phyloP scores from a whole-genome alignment of 2,797 vertebrate genomes.

The Bradypodion pumilum region DNA sequence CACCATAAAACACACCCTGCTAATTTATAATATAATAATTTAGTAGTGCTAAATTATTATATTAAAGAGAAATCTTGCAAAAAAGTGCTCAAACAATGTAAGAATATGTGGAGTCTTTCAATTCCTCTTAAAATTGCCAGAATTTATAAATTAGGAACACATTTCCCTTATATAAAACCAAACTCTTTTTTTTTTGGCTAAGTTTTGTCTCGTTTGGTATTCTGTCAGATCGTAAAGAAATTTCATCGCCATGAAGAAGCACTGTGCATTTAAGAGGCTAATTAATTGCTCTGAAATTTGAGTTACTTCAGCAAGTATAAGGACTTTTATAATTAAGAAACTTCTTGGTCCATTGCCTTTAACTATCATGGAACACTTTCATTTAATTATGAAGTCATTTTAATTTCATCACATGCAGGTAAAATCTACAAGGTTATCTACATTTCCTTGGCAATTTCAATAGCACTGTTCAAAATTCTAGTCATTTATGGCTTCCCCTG shows the following conservation, averaged over 20 bases:
- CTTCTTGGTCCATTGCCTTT: slow-evolving; percentile 36
- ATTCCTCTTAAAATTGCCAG: not conserved
- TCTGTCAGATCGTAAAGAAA: slow-evolving; percentile 12
- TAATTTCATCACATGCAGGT: not conserved
- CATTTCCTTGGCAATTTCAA: not conserved
- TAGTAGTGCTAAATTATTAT: not conserved
- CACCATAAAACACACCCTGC: not conserved
- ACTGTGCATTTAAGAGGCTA: slow-evolving; percentile 18
- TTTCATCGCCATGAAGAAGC: slow-evolving; percentile 44
- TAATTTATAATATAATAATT: not conserved
- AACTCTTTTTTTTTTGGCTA: slow-evolving; percentile 1
- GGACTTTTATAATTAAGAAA: slow-evolving; percentile 42
- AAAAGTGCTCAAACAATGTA: slow-evolving; percentile 22
- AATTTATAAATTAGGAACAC: slow-evolving; percentile 2
- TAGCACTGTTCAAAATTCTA: slow-evolving; percentile 23
- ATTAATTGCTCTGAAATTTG: slow-evolving; percentile 33
- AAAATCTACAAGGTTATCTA: slow-evolving; percentile 21
- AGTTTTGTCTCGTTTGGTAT: slow-evolving; percentile 32
- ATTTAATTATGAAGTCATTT: slow-evolving; percentile 39
- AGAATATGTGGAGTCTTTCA: not conserved
- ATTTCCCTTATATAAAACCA: slow-evolving; percentile 19
- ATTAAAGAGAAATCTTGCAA: slow-evolving; percentile 3
- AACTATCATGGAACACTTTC: slow-evolving; percentile 31
- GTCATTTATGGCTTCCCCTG: not conserved
- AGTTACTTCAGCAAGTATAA: slow-evolving; percentile 43